Conservation (phyloP, 2,888 invertebrate genomes). For the Orthosia gothica region DNA sequence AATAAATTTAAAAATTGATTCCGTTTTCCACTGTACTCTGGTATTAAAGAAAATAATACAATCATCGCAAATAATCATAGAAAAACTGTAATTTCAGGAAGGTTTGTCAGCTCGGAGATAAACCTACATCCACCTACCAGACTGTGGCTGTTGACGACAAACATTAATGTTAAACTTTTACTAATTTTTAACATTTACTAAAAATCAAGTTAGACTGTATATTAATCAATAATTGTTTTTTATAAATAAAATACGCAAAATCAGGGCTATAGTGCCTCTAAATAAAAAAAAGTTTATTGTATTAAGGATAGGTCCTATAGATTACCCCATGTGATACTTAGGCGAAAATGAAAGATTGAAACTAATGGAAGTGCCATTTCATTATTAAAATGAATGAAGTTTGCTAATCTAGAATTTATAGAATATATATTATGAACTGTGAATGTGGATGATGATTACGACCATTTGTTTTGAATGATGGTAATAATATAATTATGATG, state of each 20-base stretch:
- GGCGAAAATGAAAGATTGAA: constrained; percentile 79
- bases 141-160: constrained; percentile 72
- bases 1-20: no score
- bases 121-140: constrained; percentile 73
- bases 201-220: constrained; percentile 64
- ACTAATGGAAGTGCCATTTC: constrained; percentile 86
- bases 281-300: constrained; percentile 48
- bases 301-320: constrained; percentile 66
- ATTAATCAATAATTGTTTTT: constrained; percentile 64
- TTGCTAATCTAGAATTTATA: constrained; percentile 58
- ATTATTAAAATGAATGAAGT: constrained; percentile 66
- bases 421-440: constrained; percentile 44
- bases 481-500: neutral
- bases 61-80: constrained; percentile 14
- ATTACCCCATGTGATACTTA: constrained; percentile 83
- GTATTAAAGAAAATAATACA: constrained; percentile 22
- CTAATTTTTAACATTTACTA: constrained; percentile 58
- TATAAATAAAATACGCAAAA: constrained; percentile 60
- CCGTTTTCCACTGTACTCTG: constrained; percentile 13
- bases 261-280: constrained; percentile 53
- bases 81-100: constrained; percentile 83
- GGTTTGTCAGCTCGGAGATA: constrained; percentile 86
- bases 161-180: constrained; percentile 46
- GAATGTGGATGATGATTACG: constrained; percentile 41
- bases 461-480: neutral